Conservation (phyloP, 2,113 vertebrate species). For the Callipepla squamata region DNA sequence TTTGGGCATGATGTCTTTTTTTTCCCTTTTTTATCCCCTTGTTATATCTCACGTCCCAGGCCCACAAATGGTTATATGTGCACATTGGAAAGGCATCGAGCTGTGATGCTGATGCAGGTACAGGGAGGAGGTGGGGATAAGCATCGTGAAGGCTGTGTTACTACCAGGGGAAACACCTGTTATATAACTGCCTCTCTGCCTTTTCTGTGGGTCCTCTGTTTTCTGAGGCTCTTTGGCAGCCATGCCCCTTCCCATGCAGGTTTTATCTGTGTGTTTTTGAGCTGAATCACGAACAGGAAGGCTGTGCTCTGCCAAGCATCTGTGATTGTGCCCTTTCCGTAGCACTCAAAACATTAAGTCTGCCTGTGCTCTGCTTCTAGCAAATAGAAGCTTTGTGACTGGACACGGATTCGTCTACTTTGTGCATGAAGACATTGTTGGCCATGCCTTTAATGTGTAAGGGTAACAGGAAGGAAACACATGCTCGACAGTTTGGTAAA, state of each 20-base stretch:
- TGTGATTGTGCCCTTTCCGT: rapidly evolving
- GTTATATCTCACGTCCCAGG: neutral
- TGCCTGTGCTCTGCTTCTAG: neutral
- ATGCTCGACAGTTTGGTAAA: neutral
- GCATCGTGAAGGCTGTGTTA: neutral
- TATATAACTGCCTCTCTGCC: neutral
- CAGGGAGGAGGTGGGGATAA: neutral
- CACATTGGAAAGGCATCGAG: neutral
- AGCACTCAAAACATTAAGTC: neutral
- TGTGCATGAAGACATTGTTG: neutral
- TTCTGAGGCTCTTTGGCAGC: neutral
- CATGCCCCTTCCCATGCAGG: rapidly evolving
- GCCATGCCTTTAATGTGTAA: neutral
- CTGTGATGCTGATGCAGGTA: rapidly evolving
- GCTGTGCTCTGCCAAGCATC: neutral
- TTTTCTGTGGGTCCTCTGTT: neutral
- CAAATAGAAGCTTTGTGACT: neutral
- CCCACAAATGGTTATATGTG: rapidly evolving
- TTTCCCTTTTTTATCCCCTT: rapidly evolving
- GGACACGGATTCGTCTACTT: neutral
- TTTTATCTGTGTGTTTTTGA: neutral
- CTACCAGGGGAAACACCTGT: neutral
- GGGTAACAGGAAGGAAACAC: neutral
- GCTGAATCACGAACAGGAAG: neutral
- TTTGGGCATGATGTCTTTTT: neutral